Evolutionary conservation across 2,888 invertebrate genomes (phyloP), one percentile per base, ranked within the genome.

Genomic region (Thyatira batis): DNA sequence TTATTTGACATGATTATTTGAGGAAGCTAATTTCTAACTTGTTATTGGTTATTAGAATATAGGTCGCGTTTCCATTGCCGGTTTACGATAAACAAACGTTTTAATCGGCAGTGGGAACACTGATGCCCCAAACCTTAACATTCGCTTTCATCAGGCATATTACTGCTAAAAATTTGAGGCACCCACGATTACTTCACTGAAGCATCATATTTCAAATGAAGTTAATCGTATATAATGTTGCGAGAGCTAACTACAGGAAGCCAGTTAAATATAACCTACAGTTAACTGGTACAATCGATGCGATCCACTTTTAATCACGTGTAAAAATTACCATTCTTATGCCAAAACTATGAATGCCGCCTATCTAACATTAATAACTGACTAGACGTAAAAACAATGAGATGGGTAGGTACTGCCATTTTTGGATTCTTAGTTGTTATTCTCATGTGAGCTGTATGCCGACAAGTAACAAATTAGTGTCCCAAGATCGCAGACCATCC

Each of bases 311-410:
- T 58, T n/a, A n/a, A 53, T 50, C 45, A 63, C 51, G 53, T 69
- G 71, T 73, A 75, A 76, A 74, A 74, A 68, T 72, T 75, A 73
- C 65, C 52, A 57, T 71, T 61, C 67, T 65, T 74, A 76, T 63
- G 73, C 73, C 79, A 77, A 78, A 65, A 68, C 67, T 75, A 75
- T 62, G 67, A 74, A 68, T 68, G 71, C 77, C 76, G 76, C 80
- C 73, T 79, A 85, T 68, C 80, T 82, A 81, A 78, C 70, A 75
- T 79, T 79, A 84, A 85, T 39, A 27, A 48, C 83, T 91, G 90
- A 91, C 90, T 91, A 91, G 90, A 87, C 79, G 85, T 85, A 87
- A 86, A 82, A 80, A 83, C 68, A 70, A 61, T 71, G 73, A 73
- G 77, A 79, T 79, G 52, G 49, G 54, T 79, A 51, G 49, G 54